Percentiles rank a stretch among this genome's conserved stretches.
These are phyloP conservation scores for Colossoma macropomum DNA, from an alignment of 2,113 vertebrate genomes.

Conservation along the genomic window DNA sequence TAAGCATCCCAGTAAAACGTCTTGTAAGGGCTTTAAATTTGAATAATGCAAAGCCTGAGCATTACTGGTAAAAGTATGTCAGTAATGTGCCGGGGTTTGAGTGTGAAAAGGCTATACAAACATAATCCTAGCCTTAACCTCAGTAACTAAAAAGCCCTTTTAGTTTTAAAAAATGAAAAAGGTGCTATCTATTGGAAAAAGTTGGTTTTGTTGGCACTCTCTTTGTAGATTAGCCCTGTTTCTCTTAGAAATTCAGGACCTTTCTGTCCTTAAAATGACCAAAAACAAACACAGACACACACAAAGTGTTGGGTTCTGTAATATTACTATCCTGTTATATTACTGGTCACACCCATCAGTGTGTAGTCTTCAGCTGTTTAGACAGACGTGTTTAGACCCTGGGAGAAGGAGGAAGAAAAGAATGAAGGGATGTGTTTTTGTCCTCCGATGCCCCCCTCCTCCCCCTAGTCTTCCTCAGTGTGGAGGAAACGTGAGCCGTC, in stretches of 20 bases:
- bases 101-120: too few species aligned
- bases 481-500: slow-evolving; percentile 61
- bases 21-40: too few species aligned
- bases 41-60: too few species aligned
- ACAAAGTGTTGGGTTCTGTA: neutral
- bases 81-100: too few species aligned
- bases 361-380: slow-evolving; percentile 37
- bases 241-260: neutral
- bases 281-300: neutral
- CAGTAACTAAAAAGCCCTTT: too few species aligned
- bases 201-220: too few species aligned
- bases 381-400: slow-evolving; percentile 13
- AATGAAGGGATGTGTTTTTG: slow-evolving; percentile 50
- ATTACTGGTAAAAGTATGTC: too few species aligned
- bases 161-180: too few species aligned
- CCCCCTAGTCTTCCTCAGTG: slow-evolving; percentile 38
- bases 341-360: neutral
- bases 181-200: too few species aligned
- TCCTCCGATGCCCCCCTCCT: slow-evolving; percentile 34
- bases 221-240: too few species aligned
- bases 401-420: slow-evolving; percentile 33
- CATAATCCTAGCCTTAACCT: too few species aligned
- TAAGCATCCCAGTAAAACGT: too few species aligned
- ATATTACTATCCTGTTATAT: neutral
- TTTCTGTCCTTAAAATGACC: neutral